phyloP scores from a whole-genome alignment of 2,888 invertebrate species.

The Bembecia ichneumoniformis region DNA sequence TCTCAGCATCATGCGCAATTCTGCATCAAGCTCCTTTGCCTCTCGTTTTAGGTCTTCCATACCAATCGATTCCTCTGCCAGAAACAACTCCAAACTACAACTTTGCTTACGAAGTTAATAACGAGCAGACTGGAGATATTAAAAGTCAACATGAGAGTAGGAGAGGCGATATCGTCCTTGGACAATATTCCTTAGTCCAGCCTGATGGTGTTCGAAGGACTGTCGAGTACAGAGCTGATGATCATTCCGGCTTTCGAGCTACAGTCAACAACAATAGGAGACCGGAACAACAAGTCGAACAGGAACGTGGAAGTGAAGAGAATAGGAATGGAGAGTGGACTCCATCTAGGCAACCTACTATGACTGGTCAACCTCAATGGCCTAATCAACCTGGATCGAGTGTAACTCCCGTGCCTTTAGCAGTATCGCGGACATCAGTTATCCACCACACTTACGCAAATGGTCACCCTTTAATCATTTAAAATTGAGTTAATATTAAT shows the following conservation, averaged over 20 bases:
- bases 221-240: slow-evolving; percentile 71
- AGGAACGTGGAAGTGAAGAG: slow-evolving; percentile 6
- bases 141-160: slow-evolving; percentile 69
- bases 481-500: slow-evolving; percentile 13
- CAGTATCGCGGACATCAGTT: slow-evolving; percentile 42
- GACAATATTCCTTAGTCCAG: slow-evolving; percentile 68
- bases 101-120: slow-evolving; percentile 70
- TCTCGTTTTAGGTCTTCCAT: slow-evolving; percentile 7
- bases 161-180: slow-evolving; percentile 62
- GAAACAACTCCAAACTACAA: slow-evolving; percentile 55
- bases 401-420: slow-evolving; percentile 27
- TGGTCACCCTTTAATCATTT: slow-evolving; percentile 21
- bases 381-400: slow-evolving; percentile 21
- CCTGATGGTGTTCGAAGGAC: slow-evolving; percentile 69
- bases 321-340: background rate
- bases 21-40: slow-evolving; percentile 36
- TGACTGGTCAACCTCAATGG: slow-evolving; percentile 9
- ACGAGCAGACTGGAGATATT: slow-evolving; percentile 65
- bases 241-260: slow-evolving; percentile 66
- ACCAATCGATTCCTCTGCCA: slow-evolving; percentile 6
- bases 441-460: slow-evolving; percentile 34
- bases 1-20: slow-evolving; percentile 45
- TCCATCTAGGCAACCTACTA: background rate
- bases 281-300: slow-evolving; percentile 7
- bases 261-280: slow-evolving; percentile 54